phyloP scores from a whole-genome alignment of 23 tunicate species.

The Trididemnum nubilum region DNA sequence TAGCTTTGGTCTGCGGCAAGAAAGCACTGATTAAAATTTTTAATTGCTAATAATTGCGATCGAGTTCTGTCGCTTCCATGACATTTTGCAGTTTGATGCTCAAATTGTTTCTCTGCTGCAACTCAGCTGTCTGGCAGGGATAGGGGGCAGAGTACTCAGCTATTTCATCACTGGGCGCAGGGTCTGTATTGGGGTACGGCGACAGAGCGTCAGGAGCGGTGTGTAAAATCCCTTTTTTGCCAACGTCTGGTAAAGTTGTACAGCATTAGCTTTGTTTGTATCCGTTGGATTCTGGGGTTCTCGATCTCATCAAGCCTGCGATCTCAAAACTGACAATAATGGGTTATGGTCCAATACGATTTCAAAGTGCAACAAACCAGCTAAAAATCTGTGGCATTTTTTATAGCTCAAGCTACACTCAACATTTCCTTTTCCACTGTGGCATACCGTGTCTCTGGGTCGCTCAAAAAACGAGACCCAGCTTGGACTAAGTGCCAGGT shows the following conservation, averaged over 20 bases:
- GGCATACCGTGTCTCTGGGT: constrained; percentile 17
- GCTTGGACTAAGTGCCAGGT: constrained; percentile 3
- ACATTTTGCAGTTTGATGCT: not conserved
- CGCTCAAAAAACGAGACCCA: constrained; percentile 19
- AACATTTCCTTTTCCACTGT: constrained; percentile 5
- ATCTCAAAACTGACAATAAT: not conserved
- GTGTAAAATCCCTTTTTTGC: not conserved
- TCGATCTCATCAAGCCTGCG: not conserved
- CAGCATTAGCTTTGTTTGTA: not conserved
- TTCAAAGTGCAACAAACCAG: constrained; percentile 1
- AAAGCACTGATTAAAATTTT: not conserved
- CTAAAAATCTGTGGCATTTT: constrained; percentile 2
- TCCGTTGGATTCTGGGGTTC: not conserved
- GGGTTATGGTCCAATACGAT: constrained; percentile 6
- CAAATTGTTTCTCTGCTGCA: not conserved
- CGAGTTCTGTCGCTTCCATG: not conserved
- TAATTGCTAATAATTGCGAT: not conserved
- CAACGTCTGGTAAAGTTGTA: not conserved
- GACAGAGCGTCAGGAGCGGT: not conserved
- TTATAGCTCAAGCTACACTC: not conserved
- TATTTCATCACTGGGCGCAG: not conserved
- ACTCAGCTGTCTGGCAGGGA: constrained; percentile 3
- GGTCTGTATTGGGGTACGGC: not conserved
- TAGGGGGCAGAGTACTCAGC: too few species aligned
- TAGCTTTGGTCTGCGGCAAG: not conserved